Conservation (phyloP, 2,888 invertebrate species). For the Drosophila gaucha region DNA sequence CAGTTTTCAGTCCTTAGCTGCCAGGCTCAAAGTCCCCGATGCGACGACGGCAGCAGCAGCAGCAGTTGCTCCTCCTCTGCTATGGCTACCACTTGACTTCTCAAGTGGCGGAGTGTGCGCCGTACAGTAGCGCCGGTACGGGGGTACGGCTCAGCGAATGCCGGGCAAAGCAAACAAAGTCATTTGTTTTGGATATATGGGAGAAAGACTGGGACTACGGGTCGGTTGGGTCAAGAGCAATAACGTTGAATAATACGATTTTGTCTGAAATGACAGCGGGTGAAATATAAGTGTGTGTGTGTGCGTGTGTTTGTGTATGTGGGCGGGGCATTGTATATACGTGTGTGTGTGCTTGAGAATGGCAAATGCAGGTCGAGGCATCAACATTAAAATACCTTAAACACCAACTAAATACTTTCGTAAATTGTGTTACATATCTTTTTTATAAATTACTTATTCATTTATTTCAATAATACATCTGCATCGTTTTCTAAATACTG, state of each 20-base stretch:
- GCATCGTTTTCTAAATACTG: no score
- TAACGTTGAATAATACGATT: constrained; percentile 74
- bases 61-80: constrained; percentile 33
- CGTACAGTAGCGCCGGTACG: constrained; percentile 1
- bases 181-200: constrained; percentile 58
- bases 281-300: constrained; percentile 4
- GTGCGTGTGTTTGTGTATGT: constrained; percentile 13
- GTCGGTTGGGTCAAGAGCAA: constrained; percentile 67
- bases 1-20: constrained; percentile 33
- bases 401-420: not conserved
- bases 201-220: constrained; percentile 18
- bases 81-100: constrained; percentile 64
- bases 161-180: constrained; percentile 65
- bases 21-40: constrained; percentile 30
- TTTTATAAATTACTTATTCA: not conserved
- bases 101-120: constrained; percentile 49
- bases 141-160: constrained; percentile 9
- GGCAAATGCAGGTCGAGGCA: constrained; percentile 21
- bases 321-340: constrained; percentile 29
- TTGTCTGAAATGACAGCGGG: constrained; percentile 34
- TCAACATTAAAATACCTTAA: constrained; percentile 19
- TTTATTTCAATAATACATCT: not conserved
- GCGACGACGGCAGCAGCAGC: constrained; percentile 36
- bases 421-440: not conserved
- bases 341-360: constrained; percentile 14